Base-by-base conservation (phyloP, 2,797 vertebrate species). In the Rhynchonycteris naso region DNA sequence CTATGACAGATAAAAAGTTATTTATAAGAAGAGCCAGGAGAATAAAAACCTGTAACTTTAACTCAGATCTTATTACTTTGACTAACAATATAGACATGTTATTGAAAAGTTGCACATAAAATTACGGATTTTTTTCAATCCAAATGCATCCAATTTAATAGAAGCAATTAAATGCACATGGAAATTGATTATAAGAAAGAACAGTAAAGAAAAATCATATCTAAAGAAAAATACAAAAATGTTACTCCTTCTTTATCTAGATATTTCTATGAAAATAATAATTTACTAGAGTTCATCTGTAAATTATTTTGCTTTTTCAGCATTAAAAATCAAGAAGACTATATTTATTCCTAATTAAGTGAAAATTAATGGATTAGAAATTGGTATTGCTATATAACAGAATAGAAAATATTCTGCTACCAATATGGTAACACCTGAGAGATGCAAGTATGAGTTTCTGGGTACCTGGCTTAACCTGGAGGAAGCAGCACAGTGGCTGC, bases 311-410 rank as follows among this genome's bases (percentile, higher is more conserved):
- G 10, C 15, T 88, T 58, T 76, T 38, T 2, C n/a, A 54, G 18
- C 16, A 47, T 14, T 83, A 87, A 74, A 58, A 83, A 94, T 56
- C 16, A 58, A 81, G 35, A 61, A 93, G 19, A 72, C 43, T 72
- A 9, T 0, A 76, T 33, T 78, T 66, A 74, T 56, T 88, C 52
- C n/a, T 63, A 4, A 47, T 65, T 59, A 47, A 75, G 61, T 68
- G 22, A 24, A 92, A 88, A 79, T 54, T 56, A 92, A 61, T 63
- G 30, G 22, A 28, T 93, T 80, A 91, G 18, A 81, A 95, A 58
- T 76, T 4, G 81, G 28, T 65, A 50, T 4, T 80, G 28, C 71
- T 75, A 59, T 75, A 28, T 72, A 2, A 59, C 30, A 80, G 30
- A 30, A 88, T 19, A 84, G 18, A 61, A 72, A 88, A 22, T 74